These are phyloP conservation scores for Rhingia rostrata DNA, from an alignment of 2,888 invertebrate genomes.

Conservation along the genomic window DNA sequence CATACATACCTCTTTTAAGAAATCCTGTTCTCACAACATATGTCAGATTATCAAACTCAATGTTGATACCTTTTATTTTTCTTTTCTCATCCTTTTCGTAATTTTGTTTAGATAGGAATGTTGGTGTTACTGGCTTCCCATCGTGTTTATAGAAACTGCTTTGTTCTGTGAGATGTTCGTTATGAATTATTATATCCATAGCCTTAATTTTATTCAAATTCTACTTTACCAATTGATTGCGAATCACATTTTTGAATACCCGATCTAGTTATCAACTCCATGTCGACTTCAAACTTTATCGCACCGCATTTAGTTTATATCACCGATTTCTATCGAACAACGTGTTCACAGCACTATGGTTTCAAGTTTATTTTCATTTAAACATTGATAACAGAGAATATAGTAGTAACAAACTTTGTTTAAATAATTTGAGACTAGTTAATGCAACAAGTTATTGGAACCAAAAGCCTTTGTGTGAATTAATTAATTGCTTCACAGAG, in stretches of 20 bases:
- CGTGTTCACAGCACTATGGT: not conserved
- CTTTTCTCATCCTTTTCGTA: constrained; percentile 76
- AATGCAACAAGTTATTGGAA: constrained; percentile 37
- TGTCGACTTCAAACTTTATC: constrained; percentile 37
- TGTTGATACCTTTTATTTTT: constrained; percentile 78
- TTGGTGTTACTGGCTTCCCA: constrained; percentile 1
- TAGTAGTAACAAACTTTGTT: not conserved
- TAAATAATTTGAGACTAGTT: not conserved
- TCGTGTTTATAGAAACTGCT: constrained; percentile 39
- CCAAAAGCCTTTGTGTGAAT: constrained; percentile 43
- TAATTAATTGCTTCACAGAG: constrained; percentile 25
- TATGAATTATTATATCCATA: not conserved
- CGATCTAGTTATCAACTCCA: constrained; percentile 62
- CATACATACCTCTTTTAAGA: constrained; percentile 79
- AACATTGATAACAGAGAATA: not conserved
- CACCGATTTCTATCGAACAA: not conserved
- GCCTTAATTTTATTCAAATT: not conserved
- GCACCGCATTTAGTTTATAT: constrained; percentile 37
- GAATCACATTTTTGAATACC: constrained; percentile 37
- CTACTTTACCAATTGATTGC: constrained; percentile 44
- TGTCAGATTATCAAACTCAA: constrained; percentile 80
- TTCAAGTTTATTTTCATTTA: not conserved
- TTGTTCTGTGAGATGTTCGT: constrained; percentile 39
- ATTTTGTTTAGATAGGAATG: constrained; percentile 43
- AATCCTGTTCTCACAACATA: constrained; percentile 79